These are phyloP conservation scores for Aulostomus chinensis DNA, from an alignment of 2,797 vertebrate genomes.

Conservation along the genomic window DNA sequence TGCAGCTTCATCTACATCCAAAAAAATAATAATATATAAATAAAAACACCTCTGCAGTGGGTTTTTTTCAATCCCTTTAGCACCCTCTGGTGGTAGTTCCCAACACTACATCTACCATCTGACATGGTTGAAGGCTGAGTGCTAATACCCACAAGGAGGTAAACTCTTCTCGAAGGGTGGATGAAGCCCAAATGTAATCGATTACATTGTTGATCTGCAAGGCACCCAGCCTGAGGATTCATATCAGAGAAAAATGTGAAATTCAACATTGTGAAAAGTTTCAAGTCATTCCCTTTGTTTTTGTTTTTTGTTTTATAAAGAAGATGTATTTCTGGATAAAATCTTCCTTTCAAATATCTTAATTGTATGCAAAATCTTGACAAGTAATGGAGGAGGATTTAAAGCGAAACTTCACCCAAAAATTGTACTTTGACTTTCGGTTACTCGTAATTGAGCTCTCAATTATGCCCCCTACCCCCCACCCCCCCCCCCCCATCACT, in stretches of 20 bases:
- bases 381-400: conserved; percentile 11
- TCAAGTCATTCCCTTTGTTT: too few relatives aligned
- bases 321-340: too few relatives aligned
- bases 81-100: conserved; percentile 57
- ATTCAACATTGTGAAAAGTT: too few relatives aligned
- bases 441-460: too few relatives aligned
- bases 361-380: not conserved
- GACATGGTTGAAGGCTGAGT: not conserved
- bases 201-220: conserved; percentile 16
- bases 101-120: conserved; percentile 28
- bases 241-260: conserved; percentile 27
- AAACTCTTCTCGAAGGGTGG: not conserved
- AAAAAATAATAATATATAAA: not conserved
- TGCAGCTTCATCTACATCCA: conserved; percentile 16
- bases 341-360: not conserved
- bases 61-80: conserved; percentile 31
- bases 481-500: too few relatives aligned
- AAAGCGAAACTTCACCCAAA: too few relatives aligned
- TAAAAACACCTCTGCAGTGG: not conserved
- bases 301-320: too few relatives aligned
- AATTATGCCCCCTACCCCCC: too few relatives aligned
- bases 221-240: conserved; percentile 28
- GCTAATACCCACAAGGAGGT: not conserved
- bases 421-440: too few relatives aligned
- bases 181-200: conserved; percentile 27